Base-by-base conservation (phyloP, 2,113 vertebrate species). In the Daphoenositta chrysoptera region DNA sequence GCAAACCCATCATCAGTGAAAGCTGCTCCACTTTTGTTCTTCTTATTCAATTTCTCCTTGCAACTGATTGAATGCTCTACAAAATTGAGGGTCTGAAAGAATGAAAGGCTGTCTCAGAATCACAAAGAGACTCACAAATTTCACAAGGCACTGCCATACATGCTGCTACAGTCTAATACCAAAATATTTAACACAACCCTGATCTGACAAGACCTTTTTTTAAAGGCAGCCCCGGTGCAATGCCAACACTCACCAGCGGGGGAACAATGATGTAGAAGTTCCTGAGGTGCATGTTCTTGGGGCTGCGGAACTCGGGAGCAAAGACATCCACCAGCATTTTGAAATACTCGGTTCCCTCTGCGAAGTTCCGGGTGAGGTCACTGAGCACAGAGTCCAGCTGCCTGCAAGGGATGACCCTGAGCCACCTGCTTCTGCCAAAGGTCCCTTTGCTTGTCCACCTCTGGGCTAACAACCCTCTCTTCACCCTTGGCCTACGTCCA, bases 211-310 rank as follows among this genome's bases (percentile, higher is more conserved):
- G 11, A 2, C 5, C 57, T 15, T 5, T n/a, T 21, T 47, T 12
- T 27, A n/a, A 42, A 42, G 7, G 2, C 27, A 13, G 31, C 8
- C 28, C 11, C 2, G 9, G 48, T 18, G 50, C 15, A 23, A 1
- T 3, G 31, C n/a, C 30, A 50, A 31, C 65, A 7, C 79, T 77
- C 48, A 90, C 87, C 71, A 90, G 79, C 3, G 87, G 87, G 7
- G 99, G 99, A 20, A 99, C 99, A 19, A 99, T 99, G 96, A 99
- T 99, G 95, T 99, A 99, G 97, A 99, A 99, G 98, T 99, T 99
- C 3, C 99, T 97, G 86, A 99, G 94, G 85, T 99, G 99, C 98
- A 99, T 99, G 27, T 99, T 99, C 97, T 99, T 99, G 12, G 98
- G 93, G 45, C 99, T 99, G 91, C 99, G 99, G 94, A 99, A 99